Percentiles rank a stretch among this genome's conserved stretches.
phyloP scores from a whole-genome alignment of 2,113 vertebrate genomes.

The Sceloporus undulatus region DNA sequence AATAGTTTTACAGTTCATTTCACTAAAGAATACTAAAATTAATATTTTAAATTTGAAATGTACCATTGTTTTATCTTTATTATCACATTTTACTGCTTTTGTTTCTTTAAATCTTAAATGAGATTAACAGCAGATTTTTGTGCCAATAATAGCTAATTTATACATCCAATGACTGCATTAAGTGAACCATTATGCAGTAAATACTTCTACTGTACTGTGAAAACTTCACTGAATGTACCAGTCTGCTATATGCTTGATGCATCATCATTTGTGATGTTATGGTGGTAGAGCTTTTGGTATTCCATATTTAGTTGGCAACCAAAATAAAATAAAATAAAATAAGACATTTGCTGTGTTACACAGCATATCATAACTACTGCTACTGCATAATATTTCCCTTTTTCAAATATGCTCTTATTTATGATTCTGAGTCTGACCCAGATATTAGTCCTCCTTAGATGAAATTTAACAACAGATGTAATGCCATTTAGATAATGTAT shows the following conservation, averaged over 20 bases:
- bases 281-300: background rate
- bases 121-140: slow-evolving; percentile 16
- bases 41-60: slow-evolving; percentile 34
- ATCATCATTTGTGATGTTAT: background rate
- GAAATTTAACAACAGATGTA: background rate
- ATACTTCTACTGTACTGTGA: slow-evolving; percentile 6
- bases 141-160: slow-evolving; percentile 20
- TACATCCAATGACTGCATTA: slow-evolving; percentile 13
- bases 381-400: background rate
- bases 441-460: background rate
- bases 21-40: slow-evolving; percentile 17
- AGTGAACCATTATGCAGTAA: background rate
- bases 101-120: background rate
- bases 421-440: background rate
- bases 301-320: background rate
- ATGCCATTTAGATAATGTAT: background rate
- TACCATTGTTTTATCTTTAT: slow-evolving; percentile 14
- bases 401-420: background rate
- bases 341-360: background rate
- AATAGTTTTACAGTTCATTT: slow-evolving; percentile 38
- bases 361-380: background rate
- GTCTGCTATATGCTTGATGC: background rate
- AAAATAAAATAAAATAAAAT: background rate
- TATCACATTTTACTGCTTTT: background rate
- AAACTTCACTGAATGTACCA: background rate